A percentile compares a stretch with the other conserved stretches of the same genome.
Conservation (phyloP, 2,888 invertebrate species). For the Allophyes oxyacanthae region DNA sequence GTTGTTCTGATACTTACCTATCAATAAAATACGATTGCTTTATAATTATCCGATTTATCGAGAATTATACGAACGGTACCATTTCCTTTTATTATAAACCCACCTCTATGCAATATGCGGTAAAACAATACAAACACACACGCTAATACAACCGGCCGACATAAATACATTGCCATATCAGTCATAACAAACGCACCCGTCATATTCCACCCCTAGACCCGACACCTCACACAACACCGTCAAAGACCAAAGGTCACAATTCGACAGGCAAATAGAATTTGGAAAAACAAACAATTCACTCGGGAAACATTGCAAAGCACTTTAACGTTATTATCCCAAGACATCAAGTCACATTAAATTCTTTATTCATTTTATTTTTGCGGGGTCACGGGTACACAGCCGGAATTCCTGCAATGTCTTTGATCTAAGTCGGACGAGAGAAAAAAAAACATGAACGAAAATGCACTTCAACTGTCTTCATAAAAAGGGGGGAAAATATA, state of each 20-base stretch:
- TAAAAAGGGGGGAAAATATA: constrained; percentile 88
- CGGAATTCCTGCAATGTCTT: constrained; percentile 85
- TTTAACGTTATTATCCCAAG: constrained; percentile 83
- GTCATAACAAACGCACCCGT: constrained; percentile 37
- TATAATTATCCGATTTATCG: no score
- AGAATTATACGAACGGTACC: no score
- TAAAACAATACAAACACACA: background rate
- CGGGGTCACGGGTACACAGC: constrained; percentile 76
- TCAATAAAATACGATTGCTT: no score
- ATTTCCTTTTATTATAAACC: no score
- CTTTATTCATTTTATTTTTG: constrained; percentile 86
- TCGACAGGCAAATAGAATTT: constrained; percentile 76
- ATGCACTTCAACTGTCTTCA: constrained; percentile 88
- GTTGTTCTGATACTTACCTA: no score
- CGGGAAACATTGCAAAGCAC: constrained; percentile 79
- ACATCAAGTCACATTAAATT: constrained; percentile 87
- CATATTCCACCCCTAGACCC: constrained; percentile 15
- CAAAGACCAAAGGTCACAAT: constrained; percentile 64
- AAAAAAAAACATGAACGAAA: constrained; percentile 84
- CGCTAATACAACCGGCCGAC: background rate
- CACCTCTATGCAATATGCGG: no score
- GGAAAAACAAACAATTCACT: constrained; percentile 79
- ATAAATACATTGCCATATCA: constrained; percentile 17
- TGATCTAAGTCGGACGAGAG: constrained; percentile 83
- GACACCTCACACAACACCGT: constrained; percentile 40